These are phyloP conservation scores for Musca domestica DNA, from an alignment of 1,140 invertebrate species.

Conservation along the genomic window DNA sequence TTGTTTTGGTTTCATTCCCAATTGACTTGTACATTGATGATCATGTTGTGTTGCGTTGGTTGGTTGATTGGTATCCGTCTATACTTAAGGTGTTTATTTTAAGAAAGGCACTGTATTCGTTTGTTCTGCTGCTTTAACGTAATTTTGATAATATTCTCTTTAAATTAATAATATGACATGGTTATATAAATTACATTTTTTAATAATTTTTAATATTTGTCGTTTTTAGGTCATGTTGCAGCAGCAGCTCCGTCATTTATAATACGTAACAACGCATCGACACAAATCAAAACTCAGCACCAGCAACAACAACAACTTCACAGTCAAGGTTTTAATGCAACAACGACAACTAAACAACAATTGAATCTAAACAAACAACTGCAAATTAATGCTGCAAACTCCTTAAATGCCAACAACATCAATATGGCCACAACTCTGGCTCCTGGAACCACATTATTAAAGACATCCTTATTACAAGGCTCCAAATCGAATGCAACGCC, in stretches of 20 bases:
- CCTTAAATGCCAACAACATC: neutral
- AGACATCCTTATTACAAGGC: neutral
- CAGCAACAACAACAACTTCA: constrained; percentile 4
- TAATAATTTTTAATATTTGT: neutral
- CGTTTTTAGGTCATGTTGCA: constrained; percentile 14
- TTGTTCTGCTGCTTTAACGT: too few species aligned
- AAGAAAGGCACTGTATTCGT: too few species aligned
- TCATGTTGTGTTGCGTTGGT: too few species aligned
- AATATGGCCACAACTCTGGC: neutral
- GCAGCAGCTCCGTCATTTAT: neutral
- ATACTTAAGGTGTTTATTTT: too few species aligned
- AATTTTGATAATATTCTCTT: too few species aligned
- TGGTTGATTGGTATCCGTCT: too few species aligned
- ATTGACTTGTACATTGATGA: too few species aligned
- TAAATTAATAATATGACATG: too few species aligned
- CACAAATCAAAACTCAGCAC: neutral
- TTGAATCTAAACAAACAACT: constrained; percentile 5
- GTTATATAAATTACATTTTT: too few species aligned
- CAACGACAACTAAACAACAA: neutral
- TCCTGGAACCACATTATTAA: constrained; percentile 11
- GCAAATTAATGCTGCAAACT: neutral
- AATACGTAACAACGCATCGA: constrained; percentile 18
- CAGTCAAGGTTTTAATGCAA: neutral
- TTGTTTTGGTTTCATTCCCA: too few species aligned
- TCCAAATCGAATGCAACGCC: neutral